These are phyloP conservation scores for Paedocypris micromegethes DNA, from an alignment of 2,797 vertebrate genomes.

Conservation along the genomic window DNA sequence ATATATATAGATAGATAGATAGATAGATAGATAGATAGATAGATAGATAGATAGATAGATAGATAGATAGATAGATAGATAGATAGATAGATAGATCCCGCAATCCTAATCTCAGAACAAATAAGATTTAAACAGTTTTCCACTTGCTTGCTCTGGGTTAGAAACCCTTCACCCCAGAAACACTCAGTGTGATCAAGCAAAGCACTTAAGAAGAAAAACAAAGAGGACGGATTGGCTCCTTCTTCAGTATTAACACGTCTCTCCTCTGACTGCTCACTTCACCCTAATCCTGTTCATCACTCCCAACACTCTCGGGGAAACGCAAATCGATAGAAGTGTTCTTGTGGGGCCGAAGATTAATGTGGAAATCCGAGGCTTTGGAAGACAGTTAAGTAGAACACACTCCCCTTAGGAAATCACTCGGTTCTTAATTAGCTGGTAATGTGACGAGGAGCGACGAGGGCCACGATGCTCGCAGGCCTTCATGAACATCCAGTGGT, in stretches of 20 bases:
- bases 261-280: constrained; percentile 40
- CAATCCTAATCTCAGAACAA: too few relatives aligned
- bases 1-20: too few relatives aligned
- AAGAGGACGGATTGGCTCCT: neutral
- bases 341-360: constrained; percentile 51
- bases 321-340: constrained; percentile 50
- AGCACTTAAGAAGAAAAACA: neutral
- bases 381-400: constrained; percentile 56
- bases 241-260: constrained; percentile 23
- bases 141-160: neutral
- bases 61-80: too few relatives aligned
- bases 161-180: neutral
- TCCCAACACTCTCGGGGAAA: constrained; percentile 45
- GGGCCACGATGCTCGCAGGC: constrained; percentile 7
- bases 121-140: neutral
- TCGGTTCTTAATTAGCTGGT: constrained; percentile 57
- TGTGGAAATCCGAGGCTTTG: constrained; percentile 49
- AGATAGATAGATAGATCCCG: too few relatives aligned
- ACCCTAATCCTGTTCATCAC: constrained; percentile 52
- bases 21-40: too few relatives aligned
- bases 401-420: constrained; percentile 50
- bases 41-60: too few relatives aligned
- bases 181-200: neutral
- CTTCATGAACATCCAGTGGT: neutral
- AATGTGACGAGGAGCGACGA: constrained; percentile 47